Conservation (phyloP, 2,113 vertebrate genomes). For the Bos javanicus region DNA sequence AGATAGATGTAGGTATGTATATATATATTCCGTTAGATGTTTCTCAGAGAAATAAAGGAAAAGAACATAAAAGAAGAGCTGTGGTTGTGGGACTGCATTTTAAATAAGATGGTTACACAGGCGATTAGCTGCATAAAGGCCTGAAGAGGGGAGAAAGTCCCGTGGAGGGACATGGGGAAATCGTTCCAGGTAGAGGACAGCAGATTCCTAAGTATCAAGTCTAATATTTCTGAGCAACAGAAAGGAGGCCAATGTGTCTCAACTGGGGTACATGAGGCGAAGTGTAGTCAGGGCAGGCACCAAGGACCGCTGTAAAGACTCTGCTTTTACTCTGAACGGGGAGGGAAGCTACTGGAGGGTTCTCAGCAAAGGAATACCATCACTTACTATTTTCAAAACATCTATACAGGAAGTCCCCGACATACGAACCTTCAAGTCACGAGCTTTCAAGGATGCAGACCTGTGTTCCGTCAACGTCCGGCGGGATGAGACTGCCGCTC, state of each 20-base stretch:
- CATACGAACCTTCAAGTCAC: not conserved
- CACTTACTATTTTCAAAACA: not conserved
- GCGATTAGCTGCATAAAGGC: not conserved
- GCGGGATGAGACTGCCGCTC: not conserved
- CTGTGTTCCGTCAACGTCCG: accelerated
- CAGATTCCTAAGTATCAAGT: not conserved
- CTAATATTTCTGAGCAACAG: not conserved
- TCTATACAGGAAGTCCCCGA: not conserved
- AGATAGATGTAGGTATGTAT: not conserved
- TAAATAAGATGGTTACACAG: not conserved
- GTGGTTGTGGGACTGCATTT: not conserved
- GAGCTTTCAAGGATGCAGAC: not conserved
- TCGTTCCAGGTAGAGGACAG: not conserved
- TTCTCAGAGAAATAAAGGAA: not conserved
- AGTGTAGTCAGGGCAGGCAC: not conserved
- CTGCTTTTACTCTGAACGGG: not conserved
- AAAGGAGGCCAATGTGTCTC: not conserved
- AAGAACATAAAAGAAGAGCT: not conserved
- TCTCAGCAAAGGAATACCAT: not conserved
- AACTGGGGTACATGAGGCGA: not conserved
- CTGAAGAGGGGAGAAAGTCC: not conserved
- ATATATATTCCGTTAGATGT: not conserved
- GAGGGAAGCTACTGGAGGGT: not conserved
- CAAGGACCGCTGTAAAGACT: not conserved
- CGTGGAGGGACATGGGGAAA: not conserved